Evolutionary conservation across 2,797 vertebrate genomes (phyloP).

Genomic region (Acanthurus leucopareius): DNA sequence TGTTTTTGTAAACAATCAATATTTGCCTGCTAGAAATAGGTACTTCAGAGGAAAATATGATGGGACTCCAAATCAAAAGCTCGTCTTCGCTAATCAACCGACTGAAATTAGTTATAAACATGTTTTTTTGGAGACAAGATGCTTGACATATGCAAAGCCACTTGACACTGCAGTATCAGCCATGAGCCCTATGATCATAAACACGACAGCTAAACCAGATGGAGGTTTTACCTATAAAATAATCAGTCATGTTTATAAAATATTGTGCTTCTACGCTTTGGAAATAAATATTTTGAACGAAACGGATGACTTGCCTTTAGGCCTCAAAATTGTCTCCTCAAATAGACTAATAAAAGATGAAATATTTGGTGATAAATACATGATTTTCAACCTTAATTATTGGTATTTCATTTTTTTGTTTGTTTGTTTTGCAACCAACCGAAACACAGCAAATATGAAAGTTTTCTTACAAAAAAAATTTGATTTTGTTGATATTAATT

Average conservation of each 20-base stretch:
- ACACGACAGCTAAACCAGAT: conserved; percentile 28
- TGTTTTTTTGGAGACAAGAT: conserved; percentile 29
- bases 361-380: neutral
- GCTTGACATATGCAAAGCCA: conserved; percentile 46
- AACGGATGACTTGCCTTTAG: conserved; percentile 41
- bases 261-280: conserved; percentile 12
- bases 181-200: conserved; percentile 30
- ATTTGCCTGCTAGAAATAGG: conserved; percentile 65
- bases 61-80: conserved; percentile 49
- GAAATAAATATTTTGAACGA: conserved; percentile 22
- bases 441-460: neutral
- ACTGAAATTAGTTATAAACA: conserved; percentile 34
- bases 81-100: conserved; percentile 51
- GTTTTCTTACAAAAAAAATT: neutral
- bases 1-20: conserved; percentile 80
- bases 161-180: conserved; percentile 24
- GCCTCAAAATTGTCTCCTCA: conserved; percentile 30
- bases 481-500: neutral
- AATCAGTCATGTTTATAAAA: conserved; percentile 36
- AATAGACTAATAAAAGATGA: conserved; percentile 17
- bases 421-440: neutral
- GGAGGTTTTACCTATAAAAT: conserved; percentile 3
- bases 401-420: neutral
- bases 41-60: conserved; percentile 56
- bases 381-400: neutral